Conservation (phyloP, 2,113 vertebrate species). For the Solenodon paradoxus region DNA sequence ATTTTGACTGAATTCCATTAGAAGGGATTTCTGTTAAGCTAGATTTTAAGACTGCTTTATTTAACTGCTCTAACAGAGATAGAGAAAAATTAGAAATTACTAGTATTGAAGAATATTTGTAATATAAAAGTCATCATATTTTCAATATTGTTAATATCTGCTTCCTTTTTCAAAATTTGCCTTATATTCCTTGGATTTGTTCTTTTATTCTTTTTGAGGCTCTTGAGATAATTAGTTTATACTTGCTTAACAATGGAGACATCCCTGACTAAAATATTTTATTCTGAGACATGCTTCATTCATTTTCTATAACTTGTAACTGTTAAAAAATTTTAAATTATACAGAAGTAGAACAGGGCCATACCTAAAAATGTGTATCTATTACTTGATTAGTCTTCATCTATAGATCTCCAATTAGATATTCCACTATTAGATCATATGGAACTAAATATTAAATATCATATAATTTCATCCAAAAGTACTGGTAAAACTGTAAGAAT, state of each 20-base stretch:
- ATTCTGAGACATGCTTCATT: background rate
- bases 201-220: background rate
- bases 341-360: background rate
- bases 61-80: background rate
- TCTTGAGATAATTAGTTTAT: background rate
- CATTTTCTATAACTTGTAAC: background rate
- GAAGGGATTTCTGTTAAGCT: background rate
- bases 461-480: background rate
- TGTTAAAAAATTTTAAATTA: background rate
- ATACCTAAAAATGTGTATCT: background rate
- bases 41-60: background rate
- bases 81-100: background rate
- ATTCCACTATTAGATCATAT: background rate
- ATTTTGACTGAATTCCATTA: background rate
- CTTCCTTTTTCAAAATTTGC: background rate
- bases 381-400: background rate
- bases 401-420: background rate
- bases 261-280: background rate
- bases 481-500: background rate
- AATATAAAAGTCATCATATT: background rate
- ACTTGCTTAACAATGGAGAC: background rate
- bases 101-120: background rate
- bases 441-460: background rate
- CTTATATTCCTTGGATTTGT: background rate
- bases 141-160: background rate